These are phyloP conservation scores for Euphonia xanthogaster DNA, from an alignment of 2,797 vertebrate genomes.

Conservation along the genomic window DNA sequence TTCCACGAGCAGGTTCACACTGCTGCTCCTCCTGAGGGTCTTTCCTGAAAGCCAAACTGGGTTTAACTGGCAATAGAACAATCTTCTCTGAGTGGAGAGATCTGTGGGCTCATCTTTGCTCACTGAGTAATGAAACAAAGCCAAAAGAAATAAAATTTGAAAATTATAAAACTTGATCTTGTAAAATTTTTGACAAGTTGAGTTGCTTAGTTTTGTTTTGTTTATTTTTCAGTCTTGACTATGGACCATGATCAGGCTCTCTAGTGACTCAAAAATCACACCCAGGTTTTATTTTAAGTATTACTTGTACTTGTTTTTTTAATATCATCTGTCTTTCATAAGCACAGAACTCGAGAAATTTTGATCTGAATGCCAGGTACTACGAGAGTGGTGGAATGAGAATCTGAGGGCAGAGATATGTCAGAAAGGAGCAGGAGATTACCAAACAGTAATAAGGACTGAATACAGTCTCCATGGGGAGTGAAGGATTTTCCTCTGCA, in stretches of 20 bases:
- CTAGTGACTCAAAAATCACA: background rate
- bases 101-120: background rate
- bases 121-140: background rate
- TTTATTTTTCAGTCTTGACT: background rate
- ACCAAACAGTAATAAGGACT: background rate
- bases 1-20: background rate
- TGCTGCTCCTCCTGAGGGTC: background rate
- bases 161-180: background rate
- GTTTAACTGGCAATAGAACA: background rate
- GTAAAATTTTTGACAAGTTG: background rate
- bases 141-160: accelerated
- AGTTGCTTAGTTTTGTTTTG: background rate
- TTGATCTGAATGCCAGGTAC: background rate
- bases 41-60: background rate
- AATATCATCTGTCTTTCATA: background rate
- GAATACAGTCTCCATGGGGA: slow-evolving; percentile 35
- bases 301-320: background rate
- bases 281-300: background rate
- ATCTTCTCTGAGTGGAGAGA: background rate
- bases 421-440: background rate
- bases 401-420: background rate
- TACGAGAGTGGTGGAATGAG: background rate
- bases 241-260: background rate
- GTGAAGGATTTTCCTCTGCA: slow-evolving; percentile 17
- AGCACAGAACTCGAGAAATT: background rate